Base-by-base conservation (phyloP, 2,888 invertebrate genomes). In the Apoda limacodes region DNA sequence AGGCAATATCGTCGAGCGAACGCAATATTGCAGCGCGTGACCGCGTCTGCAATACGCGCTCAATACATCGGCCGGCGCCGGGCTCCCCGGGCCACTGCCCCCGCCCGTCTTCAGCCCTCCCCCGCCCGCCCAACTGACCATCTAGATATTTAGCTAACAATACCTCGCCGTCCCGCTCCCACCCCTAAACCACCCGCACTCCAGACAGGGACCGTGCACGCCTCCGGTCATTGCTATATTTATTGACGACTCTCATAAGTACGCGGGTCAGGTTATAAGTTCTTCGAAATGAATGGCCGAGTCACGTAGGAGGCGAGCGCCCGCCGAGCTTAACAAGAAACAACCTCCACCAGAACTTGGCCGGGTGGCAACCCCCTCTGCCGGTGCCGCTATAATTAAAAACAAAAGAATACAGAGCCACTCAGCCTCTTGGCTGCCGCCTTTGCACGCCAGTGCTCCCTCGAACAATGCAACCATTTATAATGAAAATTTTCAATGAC, bases 21-120 rank as follows among this genome's bases (percentile, higher is more conserved):
- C 78, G 78, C 78, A 80, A 78, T 78, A 78, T 78, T 78, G 80
- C 80, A 75, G 76, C 78, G 78, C 80, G 76, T 78, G 80, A 78
- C 76, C 76, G 75, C 76, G 74, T 75, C 80, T 76, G 78, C 76
- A 80, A 75, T 72, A 72, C 78, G 71, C 81, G 82, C 76, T 82
- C 82, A 70, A 81, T 81, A 82, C 80, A 78, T 76, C 78, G 78
- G 68, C 69, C 71, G 74, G 71, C 72, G 72, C 69, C 69, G 52
- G 48, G 68, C 69, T 62, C 66, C 60, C 65, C 71, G 70, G 76
- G 72, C 69, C 67, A 67, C 63, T 67, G 48, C 53, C 53, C 60
- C 55, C 56, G 55, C 57, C 60, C 60, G 59, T 64, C 61, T 63
- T 52, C 47, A 51, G 52, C 60, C 55, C 48, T 59, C 59, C 60